Evolutionary conservation across 2,797 vertebrate species (phyloP), one percentile per base, ranked within the genome.

Genomic region (Telmatherina bonti): DNA sequence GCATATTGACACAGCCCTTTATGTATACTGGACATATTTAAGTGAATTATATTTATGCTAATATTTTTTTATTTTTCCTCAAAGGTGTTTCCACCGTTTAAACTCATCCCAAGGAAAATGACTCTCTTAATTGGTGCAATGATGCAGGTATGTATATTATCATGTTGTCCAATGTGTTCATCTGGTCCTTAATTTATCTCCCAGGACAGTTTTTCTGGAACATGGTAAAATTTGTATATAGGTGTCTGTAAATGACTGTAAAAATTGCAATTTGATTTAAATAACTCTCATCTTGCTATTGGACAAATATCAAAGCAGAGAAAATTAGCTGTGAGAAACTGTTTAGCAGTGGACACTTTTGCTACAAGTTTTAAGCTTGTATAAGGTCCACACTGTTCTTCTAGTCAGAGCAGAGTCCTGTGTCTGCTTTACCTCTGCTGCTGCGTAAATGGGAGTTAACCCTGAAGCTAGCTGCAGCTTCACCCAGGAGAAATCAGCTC

Each of bases 21-120:
- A n/a, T n/a, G n/a, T n/a, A n/a, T n/a, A n/a, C n/a, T n/a, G n/a
- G 41, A 43, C 16, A 20, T 20, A 41, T 16, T 18, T 18, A 51
- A 18, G 27, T 20, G 52, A 27, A 16, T 15, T 2, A 7, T 38
- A 2, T 5, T 16, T 10, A 22, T 67, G 27, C 26, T n/a, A n/a
- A 41, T 29, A 35, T 52, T 13, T 64, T 35, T 36, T 9, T 31
- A 41, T 54, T 59, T 16, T 38, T 1, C 24, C 3, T 59, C 83
- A 16, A 72, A 99, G 98, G 98, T 99, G 18, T 99, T 99, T 86
- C 96, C 97, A 7, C 96, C 96, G 0, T 99, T 99, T 90, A 94
- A 95, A 73, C 83, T 99, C 36, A 93, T 97, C 52, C 97, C 97
- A 15, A 95, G 95, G 79, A 97, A 94, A 86, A 93, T 98, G 65